Conservation (phyloP, 2,797 vertebrate genomes). For the Oryzias sinensis region DNA sequence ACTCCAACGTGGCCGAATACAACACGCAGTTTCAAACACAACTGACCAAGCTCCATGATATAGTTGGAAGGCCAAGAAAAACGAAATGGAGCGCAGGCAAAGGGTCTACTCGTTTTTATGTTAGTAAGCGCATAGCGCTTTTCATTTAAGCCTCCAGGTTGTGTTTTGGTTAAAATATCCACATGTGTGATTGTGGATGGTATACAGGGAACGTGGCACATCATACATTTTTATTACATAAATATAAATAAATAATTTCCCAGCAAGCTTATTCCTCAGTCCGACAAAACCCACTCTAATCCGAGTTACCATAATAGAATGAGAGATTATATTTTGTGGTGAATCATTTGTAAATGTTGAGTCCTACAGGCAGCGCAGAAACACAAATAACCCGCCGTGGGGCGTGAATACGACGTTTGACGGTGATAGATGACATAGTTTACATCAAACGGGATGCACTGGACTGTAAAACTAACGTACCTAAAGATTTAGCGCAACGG, state of each 20-base stretch:
- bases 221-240: too few species aligned
- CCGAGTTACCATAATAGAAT: too few species aligned
- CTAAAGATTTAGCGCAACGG: slow-evolving; percentile 8
- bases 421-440: background rate
- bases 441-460: background rate
- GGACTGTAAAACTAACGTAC: slow-evolving; percentile 23
- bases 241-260: too few species aligned
- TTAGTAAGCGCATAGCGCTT: accelerated
- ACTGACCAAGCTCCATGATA: slow-evolving; percentile 69
- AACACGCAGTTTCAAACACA: slow-evolving; percentile 56
- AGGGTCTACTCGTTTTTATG: slow-evolving; percentile 45
- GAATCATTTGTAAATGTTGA: too few species aligned
- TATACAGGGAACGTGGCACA: background rate
- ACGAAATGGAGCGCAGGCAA: slow-evolving; percentile 73
- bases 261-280: too few species aligned
- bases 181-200: too few species aligned
- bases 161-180: background rate
- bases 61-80: slow-evolving; percentile 56
- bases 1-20: slow-evolving; percentile 57
- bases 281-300: too few species aligned
- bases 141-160: background rate
- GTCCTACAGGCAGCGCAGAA: too few species aligned
- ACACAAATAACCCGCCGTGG: too few species aligned
- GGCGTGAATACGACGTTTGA: too few species aligned
- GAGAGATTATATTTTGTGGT: too few species aligned